Evolutionary conservation across 2,113 vertebrate species (phyloP), one percentile per base, ranked within the genome.

Genomic region (Psophia crepitans): DNA sequence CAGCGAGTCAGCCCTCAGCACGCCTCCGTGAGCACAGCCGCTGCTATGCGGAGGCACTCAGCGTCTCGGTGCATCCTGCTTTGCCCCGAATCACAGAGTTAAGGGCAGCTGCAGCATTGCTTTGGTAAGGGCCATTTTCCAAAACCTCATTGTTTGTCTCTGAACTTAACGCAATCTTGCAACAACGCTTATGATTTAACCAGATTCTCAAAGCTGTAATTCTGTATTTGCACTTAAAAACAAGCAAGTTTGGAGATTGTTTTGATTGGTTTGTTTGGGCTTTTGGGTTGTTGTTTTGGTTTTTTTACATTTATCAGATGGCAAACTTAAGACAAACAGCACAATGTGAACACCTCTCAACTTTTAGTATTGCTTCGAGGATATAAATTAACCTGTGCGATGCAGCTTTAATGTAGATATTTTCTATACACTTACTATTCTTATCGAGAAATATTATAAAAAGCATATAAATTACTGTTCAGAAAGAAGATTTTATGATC

Each of bases 1-100:
- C 6, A 18, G 53, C 3, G 39, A 27, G 20, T 18, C 23, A 35
- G 64, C 35, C 65, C 60, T 43, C 24, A 35, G 48, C n/a, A 21
- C 2, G 27, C 32, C 28, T 23, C 46, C 4, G 1, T 1, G 41
- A 56, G 66, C n/a, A 32, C 1, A 69, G 56, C n/a, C 30, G 22
- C 56, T 39, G 49, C 9, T 44, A 70, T 87, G 22, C 63, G 80
- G 83, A 76, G 41, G 30, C 28, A 60, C 12, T 48, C 39, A 26
- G 26, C 7, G 20, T 33, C 44, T 70, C 49, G 33, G 3, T 12
- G 12, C 44, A n/a, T 69, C n/a, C 39, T 21, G 37, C 61, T 81
- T 54, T 81, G 41, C 35, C 79, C 66, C 11, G 4, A 28, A 43
- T 76, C 9, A 27, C 15, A 13, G 68, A 84, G 32, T 16, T 48